These are phyloP conservation scores for Ditylenchus weischeri DNA, from an alignment of 2,888 invertebrate genomes.

Conservation along the genomic window DNA sequence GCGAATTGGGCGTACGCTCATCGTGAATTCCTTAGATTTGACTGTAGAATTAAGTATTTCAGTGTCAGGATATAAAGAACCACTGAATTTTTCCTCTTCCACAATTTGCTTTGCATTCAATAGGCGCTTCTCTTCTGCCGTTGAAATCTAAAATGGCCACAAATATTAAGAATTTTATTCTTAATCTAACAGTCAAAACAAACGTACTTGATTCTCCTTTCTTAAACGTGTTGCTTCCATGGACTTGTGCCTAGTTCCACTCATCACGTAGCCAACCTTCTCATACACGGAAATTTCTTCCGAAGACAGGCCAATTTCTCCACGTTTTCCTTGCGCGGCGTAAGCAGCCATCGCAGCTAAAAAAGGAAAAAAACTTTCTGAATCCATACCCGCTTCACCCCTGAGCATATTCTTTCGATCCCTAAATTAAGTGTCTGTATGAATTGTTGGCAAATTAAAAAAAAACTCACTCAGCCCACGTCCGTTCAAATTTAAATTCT, in stretches of 20 bases:
- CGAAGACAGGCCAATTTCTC: conserved; percentile 93
- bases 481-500: too few species aligned
- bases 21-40: too few species aligned
- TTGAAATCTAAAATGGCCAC: conserved; percentile 44
- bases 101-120: too few species aligned
- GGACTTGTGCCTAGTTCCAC: conserved; percentile 71
- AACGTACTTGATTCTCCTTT: conserved; percentile 97
- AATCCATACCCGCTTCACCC: conserved; percentile 71
- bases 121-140: conserved; percentile 93
- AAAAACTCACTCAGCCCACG: conserved; percentile 23
- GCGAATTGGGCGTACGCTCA: too few species aligned
- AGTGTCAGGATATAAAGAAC: too few species aligned
- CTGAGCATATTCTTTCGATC: conserved; percentile 78
- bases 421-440: conserved; percentile 29
- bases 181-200: background rate
- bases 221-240: conserved; percentile 98
- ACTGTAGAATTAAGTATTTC: too few species aligned
- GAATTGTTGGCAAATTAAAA: background rate
- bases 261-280: conserved; percentile 85
- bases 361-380: too few species aligned
- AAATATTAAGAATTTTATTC: background rate
- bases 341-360: conserved; percentile 90
- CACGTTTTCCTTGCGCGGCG: conserved; percentile 96
- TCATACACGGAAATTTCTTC: conserved; percentile 72
- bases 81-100: too few species aligned